Base-by-base conservation (phyloP, 23 tunicate genomes). In the Clavelina lepadiformis region DNA sequence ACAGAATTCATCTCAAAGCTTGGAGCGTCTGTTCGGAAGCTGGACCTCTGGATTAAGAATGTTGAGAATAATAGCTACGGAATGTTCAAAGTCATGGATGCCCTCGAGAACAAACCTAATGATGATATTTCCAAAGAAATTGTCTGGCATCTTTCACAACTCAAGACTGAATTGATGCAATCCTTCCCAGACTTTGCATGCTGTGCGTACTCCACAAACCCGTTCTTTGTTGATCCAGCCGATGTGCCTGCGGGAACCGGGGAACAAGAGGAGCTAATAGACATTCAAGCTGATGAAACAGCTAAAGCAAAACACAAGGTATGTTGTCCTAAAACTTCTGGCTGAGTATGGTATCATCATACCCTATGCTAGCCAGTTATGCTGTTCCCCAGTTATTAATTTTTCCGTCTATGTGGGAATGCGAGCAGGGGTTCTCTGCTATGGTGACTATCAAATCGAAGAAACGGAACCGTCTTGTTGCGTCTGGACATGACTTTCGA, bases 11-110 rank as follows among this genome's bases (percentile, higher is more conserved):
- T 77, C 20, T 55, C 58, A 44, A 56, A 56, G 65, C 67, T 65
- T 1, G 7, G 74, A 44, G 74, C 66, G 29, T 54, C 66, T 38
- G 36, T 56, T 53, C 77, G 80, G n/a, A 71, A 80, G 86, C 62
- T 80, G 65, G 86, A 80, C 69, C 60, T 80, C 59, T 80, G 86
- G 78, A 49, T 5, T 33, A 51, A 80, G 41, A 80, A 80, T 63
- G 64, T 61, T 19, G 23, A 35, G 38, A 70, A 80, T 47, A 62
- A 80, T 53, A 50, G 65, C 47, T 80, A 71, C 59, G 86, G 78
- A 80, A 80, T 80, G 86, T 80, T 80, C 56, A 49, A 70, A 69
- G 38, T 33, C 77, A 49, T 69, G 35, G 58, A 56, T 46, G n/a
- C 68, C 44, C 46, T 78, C 44, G 44, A 69, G 68, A 57, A 57